Evolutionary conservation across 1,140 invertebrate genomes (phyloP), one percentile per base, ranked within the genome.

Genomic region (Diorhabda elongata): DNA sequence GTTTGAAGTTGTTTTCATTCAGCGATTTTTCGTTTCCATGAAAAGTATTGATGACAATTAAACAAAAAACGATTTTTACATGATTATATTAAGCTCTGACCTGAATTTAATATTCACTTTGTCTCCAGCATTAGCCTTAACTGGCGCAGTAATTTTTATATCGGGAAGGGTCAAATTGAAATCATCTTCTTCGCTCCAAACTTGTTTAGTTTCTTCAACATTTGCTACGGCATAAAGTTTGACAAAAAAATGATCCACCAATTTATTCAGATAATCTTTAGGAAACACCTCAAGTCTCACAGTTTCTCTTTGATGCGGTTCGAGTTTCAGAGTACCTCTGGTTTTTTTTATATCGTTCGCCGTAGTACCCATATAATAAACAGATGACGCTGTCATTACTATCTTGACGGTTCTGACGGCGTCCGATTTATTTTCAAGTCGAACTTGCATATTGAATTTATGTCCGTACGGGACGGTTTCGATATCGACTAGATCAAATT

Each of bases 331-430:
- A 58, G 85, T 83, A 42, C 85, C 87, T 64, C 87, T 83, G 26
- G 86, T 85, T 69, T 85, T 84, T 76, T 90, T 90, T 66, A 92
- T 79, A 42, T 85, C 82, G n/a, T 86, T 83, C 0, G 86, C 88
- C 41, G 85, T 85, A 3, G 88, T 85, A 26, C 91, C 91, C 63
- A 89, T 92, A 77, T 92, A 92, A 73, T 86, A 89, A 65, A 90
- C 85, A 42, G 87, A 87, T 41, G 82, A 85, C 4, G 88, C 86
- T 2, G 86, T 85, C 61, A 92, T 73, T 2, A 87, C 84, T 3
- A 87, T 85, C 69, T 82, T 84, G 26, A 93, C 85, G 5, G 83
- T 89, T 58, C 92, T 82, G 42, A 82, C 81, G 75, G 89, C 85
- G 5, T 85, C 81, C 0, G 87, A 87, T 76, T 87, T 88, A 72